Evolutionary conservation across 1,140 invertebrate genomes (phyloP).

Genomic region (Hydropsyche tenuis): DNA sequence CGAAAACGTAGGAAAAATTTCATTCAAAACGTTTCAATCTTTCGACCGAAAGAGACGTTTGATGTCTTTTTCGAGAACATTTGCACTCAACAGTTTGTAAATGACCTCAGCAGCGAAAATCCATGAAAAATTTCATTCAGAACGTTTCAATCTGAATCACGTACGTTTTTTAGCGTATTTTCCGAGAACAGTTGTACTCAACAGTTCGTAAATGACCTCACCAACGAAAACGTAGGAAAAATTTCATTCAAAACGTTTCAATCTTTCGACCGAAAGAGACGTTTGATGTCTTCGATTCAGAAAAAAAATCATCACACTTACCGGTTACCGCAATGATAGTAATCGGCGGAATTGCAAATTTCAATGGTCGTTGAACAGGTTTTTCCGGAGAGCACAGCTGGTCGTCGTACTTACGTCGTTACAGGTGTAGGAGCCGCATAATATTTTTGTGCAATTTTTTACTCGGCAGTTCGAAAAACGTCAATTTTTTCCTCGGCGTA

Average conservation of each 20-base stretch:
- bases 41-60: too few relatives aligned
- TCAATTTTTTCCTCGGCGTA: conserved; percentile 9
- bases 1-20: not conserved
- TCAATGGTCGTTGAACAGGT: conserved; percentile 22
- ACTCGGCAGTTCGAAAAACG: not conserved
- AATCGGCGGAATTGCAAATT: conserved; percentile 10
- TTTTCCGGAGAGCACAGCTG: conserved; percentile 18
- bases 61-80: not conserved
- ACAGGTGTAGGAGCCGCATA: conserved; percentile 6
- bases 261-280: too few relatives aligned
- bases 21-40: too few relatives aligned
- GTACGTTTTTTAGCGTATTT: too few relatives aligned
- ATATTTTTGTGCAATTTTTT: conserved; percentile 23
- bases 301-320: not conserved
- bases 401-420: not conserved
- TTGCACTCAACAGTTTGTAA: not conserved
- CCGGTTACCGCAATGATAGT: not conserved
- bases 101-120: not conserved
- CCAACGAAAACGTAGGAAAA: not conserved
- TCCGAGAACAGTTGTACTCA: not conserved
- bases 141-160: too few relatives aligned
- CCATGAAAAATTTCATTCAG: too few relatives aligned
- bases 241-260: too few relatives aligned
- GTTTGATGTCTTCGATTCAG: too few relatives aligned
- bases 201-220: not conserved